phyloP scores from a whole-genome alignment of 2,888 invertebrate genomes.

The Scotopteryx bipunctaria region DNA sequence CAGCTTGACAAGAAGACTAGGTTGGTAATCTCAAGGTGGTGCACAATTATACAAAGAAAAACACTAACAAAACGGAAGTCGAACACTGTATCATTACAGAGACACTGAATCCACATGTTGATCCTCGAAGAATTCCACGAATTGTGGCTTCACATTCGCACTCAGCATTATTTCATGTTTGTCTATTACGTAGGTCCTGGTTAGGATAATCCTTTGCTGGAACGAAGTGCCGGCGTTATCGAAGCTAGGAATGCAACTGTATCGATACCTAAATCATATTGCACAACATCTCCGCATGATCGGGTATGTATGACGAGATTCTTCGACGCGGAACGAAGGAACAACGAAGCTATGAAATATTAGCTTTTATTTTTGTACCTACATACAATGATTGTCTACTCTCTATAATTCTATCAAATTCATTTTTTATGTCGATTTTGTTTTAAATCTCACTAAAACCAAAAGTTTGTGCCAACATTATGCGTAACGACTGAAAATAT shows the following conservation, averaged over 20 bases:
- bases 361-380: conserved; percentile 1
- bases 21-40: no score
- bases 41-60: conserved; percentile 3
- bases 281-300: conserved; percentile 29
- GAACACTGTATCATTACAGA: conserved; percentile 43
- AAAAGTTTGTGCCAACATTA: no score
- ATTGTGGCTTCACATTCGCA: conserved; percentile 9
- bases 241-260: conserved; percentile 21
- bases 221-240: conserved; percentile 23
- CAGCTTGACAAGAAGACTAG: no score
- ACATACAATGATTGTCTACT: not conserved
- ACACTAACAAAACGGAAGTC: conserved; percentile 42
- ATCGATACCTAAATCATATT: conserved; percentile 27
- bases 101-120: conserved; percentile 54
- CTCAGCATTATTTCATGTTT: conserved; percentile 5
- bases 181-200: conserved; percentile 16
- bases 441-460: not conserved
- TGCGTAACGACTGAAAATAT: no score
- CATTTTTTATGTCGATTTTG: not conserved
- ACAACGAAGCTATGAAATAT: conserved; percentile 19
- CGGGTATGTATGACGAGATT: conserved; percentile 26
- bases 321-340: conserved; percentile 23
- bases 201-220: conserved; percentile 12
- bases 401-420: not conserved
- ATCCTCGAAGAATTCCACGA: conserved; percentile 33